A percentile compares a stretch with the other conserved stretches of the same genome.
Conservation (phyloP, 2,797 vertebrate species). For the Halcyon smyrnensis region DNA sequence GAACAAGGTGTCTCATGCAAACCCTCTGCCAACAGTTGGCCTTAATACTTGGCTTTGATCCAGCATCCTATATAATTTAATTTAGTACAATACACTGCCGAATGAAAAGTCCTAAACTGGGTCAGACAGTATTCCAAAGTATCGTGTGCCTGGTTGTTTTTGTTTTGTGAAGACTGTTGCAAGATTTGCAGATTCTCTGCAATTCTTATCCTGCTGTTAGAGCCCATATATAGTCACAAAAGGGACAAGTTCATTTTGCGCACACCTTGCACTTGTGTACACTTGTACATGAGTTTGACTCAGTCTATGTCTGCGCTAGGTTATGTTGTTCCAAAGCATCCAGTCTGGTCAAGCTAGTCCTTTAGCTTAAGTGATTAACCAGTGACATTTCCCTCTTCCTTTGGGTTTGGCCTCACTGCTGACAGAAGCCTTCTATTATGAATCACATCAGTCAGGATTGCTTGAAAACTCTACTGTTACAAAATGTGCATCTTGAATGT, state of each 20-base stretch:
- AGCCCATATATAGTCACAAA: neutral
- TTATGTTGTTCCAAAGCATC: neutral
- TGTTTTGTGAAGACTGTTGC: neutral
- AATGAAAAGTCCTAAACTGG: neutral
- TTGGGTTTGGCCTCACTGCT: neutral
- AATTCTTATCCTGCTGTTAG: neutral
- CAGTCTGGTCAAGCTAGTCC: neutral
- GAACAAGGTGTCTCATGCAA: neutral
- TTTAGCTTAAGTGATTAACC: neutral
- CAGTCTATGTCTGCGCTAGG: neutral
- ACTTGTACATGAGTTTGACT: accelerated
- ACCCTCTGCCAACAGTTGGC: neutral
- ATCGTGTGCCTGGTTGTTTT: neutral
- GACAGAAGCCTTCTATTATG: neutral
- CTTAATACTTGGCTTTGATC: neutral
- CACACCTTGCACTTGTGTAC: neutral
- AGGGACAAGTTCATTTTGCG: neutral
- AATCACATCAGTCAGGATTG: neutral
- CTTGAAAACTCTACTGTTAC: neutral
- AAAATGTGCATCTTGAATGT: neutral
- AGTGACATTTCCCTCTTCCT: neutral
- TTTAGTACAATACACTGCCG: neutral
- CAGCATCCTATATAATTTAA: neutral
- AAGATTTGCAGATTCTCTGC: neutral
- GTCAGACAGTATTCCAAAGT: neutral